Evolutionary conservation across 2,888 invertebrate genomes (phyloP), one percentile per base, ranked within the genome.

Genomic region (Ganaspis brasiliensis): DNA sequence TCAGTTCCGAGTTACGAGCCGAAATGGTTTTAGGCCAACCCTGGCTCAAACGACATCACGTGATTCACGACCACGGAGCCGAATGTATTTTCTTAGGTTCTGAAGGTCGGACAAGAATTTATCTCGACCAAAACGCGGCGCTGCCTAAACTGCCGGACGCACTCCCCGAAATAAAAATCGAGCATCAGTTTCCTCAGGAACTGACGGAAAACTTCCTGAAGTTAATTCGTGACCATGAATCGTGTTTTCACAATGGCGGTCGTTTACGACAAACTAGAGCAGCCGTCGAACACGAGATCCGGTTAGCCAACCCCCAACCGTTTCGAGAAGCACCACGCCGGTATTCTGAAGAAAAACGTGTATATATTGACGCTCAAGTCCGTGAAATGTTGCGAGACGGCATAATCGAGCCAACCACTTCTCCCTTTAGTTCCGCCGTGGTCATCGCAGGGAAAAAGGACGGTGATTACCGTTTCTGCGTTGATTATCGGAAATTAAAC

Each of bases 341-440:
- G 2, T 75, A 61, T 49, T 79, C 85, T 72, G 57, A 79, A 85
- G 75, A 76, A 80, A 79, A 78, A 72, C 31, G 70, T 72, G 74
- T 61, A 80, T 57, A 74, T 26, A 81, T 86, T 9, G 52, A 70
- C 5, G 16, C 37, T 12, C 74, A 77, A 52, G 49, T 72, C 0
- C 5, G 63, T 1, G 63, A 77, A 21, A 77, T 77, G 77, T 16
- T 77, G 1, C 24, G 49, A 1, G 19, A 61, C 0, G 70, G 70
- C 0, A 21, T 73, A 19, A 76, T 76, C 52, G 73, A 76, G 37
- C 73, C 70, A 2, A 37, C 52, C 12, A 14, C 37, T 0, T 9
- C 21, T 9, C 21, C 19, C 2, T 56, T 21, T 24, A 56, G 12
- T 12, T 19, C 56, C 2, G 56, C 24, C 19, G 10, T 56, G 2